Conservation (phyloP, 2,113 vertebrate genomes). For the Manacus vitellinus region DNA sequence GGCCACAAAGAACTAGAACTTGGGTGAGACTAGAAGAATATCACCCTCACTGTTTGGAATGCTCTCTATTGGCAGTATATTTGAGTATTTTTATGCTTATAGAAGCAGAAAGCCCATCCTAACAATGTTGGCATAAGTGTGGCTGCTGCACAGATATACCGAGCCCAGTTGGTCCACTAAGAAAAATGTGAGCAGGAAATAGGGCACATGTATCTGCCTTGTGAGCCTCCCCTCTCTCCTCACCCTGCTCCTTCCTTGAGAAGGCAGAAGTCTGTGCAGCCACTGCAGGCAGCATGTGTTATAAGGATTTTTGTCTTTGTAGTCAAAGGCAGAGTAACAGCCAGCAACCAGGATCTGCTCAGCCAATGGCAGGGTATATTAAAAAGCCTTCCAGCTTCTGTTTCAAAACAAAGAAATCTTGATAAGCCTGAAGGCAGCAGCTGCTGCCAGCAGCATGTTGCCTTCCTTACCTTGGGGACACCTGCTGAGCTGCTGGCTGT, state of each 20-base stretch:
- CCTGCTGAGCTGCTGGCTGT: constrained; percentile 50
- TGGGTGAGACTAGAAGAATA: neutral
- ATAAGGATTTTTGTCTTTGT: neutral
- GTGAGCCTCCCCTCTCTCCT: neutral
- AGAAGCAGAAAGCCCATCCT: neutral
- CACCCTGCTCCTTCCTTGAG: neutral
- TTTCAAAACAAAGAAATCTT: constrained; percentile 50
- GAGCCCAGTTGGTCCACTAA: neutral
- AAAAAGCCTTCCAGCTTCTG: constrained; percentile 23
- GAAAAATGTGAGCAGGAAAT: neutral
- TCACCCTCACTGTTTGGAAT: neutral
- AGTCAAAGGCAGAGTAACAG: neutral
- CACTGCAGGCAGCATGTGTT: neutral
- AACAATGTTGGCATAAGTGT: neutral
- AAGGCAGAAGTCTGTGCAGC: neutral
- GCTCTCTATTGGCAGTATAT: neutral
- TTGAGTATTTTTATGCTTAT: neutral
- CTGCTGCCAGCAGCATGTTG: constrained; percentile 15
- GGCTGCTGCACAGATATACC: neutral
- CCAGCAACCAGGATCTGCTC: neutral
- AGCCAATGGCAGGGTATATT: neutral
- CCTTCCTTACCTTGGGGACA: constrained; percentile 36
- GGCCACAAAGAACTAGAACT: neutral
- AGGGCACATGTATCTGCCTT: neutral
- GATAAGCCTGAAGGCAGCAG: constrained; percentile 24